phyloP scores from a whole-genome alignment of 2,113 vertebrate species.

The Rutilus rutilus region DNA sequence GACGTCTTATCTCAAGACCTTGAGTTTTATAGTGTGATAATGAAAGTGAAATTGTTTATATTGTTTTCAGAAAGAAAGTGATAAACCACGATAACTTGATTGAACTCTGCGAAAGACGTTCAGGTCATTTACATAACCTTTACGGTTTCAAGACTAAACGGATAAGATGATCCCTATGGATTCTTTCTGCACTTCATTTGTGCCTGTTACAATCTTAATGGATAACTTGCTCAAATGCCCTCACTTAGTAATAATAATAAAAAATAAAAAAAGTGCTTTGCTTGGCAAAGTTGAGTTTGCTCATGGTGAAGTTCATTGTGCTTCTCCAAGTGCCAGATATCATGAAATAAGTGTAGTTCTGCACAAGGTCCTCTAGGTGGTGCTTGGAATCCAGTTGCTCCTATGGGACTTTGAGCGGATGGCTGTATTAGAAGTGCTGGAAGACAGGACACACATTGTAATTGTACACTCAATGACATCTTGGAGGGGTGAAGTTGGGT shows the following conservation, averaged over 20 bases:
- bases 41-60: constrained; percentile 11
- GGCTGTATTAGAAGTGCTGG: constrained; percentile 13
- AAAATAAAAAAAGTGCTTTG: neutral
- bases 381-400: constrained; percentile 50
- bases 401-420: neutral
- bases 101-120: neutral
- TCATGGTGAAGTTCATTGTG: constrained; percentile 22
- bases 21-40: constrained; percentile 4
- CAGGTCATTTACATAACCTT: neutral
- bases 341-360: constrained; percentile 5
- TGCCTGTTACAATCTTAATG: neutral
- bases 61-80: neutral
- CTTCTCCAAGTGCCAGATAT: neutral
- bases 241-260: neutral
- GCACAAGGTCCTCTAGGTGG: constrained; percentile 48
- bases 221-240: neutral
- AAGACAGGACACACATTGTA: constrained; percentile 36
- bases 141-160: neutral
- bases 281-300: neutral
- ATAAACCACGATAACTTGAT: neutral
- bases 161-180: too few species aligned
- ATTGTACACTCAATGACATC: constrained; percentile 25
- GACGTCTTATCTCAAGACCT: constrained; percentile 9
- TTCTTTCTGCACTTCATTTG: neutral
- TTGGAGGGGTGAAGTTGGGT: constrained; percentile 6